A percentile compares a stretch with the other conserved stretches of the same genome.
phyloP scores from a whole-genome alignment of 2,113 vertebrate species.

The Apaloderma vittatum region DNA sequence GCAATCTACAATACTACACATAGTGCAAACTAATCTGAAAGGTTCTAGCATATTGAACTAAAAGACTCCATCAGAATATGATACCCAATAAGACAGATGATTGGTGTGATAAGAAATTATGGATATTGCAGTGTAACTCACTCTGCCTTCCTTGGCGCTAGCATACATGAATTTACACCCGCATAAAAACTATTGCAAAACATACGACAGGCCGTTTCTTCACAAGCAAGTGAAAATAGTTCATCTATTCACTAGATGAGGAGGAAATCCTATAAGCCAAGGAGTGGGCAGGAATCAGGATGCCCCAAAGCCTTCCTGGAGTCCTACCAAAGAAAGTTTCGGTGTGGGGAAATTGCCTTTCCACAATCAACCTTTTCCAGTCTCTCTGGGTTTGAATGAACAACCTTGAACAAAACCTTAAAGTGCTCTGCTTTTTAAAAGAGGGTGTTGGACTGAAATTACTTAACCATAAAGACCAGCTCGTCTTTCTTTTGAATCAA shows the following conservation, averaged over 20 bases:
- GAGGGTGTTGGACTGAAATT: constrained; percentile 35
- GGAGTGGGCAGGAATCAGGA: constrained; percentile 6
- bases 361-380: constrained; percentile 12
- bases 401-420: constrained; percentile 39
- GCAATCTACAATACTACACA: background rate
- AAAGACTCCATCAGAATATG: background rate
- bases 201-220: fast-evolving
- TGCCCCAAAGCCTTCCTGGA: constrained; percentile 37
- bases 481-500: constrained; percentile 33
- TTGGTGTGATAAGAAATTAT: background rate
- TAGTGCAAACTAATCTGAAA: background rate
- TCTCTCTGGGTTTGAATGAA: constrained; percentile 18
- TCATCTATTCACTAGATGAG: background rate
- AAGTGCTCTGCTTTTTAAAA: constrained; percentile 32
- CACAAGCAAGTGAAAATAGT: background rate
- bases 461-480: constrained; percentile 52
- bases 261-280: constrained; percentile 12
- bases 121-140: background rate
- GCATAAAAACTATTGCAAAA: background rate
- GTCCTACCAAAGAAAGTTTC: constrained; percentile 2
- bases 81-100: background rate
- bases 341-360: background rate
- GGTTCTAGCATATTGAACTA: background rate
- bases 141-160: background rate
- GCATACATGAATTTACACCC: background rate